phyloP scores from a whole-genome alignment of 2,113 vertebrate species.

The Epinephelus fuscoguttatus region DNA sequence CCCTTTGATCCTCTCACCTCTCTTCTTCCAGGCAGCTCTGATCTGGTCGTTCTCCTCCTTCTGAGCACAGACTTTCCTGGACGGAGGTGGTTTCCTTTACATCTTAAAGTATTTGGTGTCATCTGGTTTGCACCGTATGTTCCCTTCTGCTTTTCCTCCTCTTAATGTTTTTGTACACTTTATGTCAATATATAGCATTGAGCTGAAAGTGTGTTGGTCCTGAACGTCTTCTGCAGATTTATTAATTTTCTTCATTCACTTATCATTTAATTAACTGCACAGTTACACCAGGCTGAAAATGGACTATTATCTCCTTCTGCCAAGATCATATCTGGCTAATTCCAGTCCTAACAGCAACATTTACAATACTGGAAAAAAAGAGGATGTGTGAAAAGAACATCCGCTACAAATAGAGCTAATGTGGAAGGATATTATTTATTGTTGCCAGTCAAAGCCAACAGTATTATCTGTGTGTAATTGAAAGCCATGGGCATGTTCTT shows the following conservation, averaged over 20 bases:
- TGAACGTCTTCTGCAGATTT: background rate
- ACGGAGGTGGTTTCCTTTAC: constrained; percentile 18
- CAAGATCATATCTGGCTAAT: constrained; percentile 12
- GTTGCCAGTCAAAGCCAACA: constrained; percentile 9
- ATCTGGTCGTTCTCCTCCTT: constrained; percentile 22
- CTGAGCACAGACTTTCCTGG: background rate
- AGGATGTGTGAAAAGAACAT: background rate
- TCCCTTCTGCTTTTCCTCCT: background rate
- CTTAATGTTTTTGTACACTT: constrained; percentile 1
- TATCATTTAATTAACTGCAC: constrained; percentile 14
- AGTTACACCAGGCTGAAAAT: background rate
- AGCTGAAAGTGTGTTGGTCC: background rate
- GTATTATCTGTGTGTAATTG: constrained; percentile 20
- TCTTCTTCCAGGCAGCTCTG: constrained; percentile 24
- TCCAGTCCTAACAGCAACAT: constrained; percentile 5
- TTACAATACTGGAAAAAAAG: constrained; percentile 12
- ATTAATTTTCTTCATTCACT: constrained; percentile 3
- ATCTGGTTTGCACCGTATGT: background rate
- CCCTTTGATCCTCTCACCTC: constrained; percentile 44
- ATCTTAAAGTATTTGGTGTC: background rate
- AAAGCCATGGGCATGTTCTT: constrained; percentile 26
- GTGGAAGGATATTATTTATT: constrained; percentile 5
- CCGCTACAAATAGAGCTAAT: background rate
- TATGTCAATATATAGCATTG: background rate
- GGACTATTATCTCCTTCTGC: background rate